Percentiles rank a stretch among this genome's conserved stretches.
phyloP scores from a whole-genome alignment of 2,888 invertebrate species.

The Andricus curvator region DNA sequence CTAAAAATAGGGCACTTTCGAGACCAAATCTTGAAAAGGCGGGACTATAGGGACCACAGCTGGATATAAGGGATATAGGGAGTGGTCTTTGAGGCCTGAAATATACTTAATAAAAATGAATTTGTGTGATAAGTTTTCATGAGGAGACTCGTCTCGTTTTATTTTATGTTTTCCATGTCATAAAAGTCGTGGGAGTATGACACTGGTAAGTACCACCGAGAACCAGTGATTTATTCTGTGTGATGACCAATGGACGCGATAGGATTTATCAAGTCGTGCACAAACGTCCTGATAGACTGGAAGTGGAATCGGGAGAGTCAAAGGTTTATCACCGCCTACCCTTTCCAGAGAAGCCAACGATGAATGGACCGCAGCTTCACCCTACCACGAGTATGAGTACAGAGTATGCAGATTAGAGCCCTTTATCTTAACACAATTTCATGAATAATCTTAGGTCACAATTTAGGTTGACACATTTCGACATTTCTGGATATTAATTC shows the following conservation, averaged over 20 bases:
- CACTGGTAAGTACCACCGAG: slow-evolving; percentile 3
- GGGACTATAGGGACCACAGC: too few species aligned
- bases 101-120: neutral
- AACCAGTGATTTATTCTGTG: slow-evolving; percentile 12
- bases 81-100: too few species aligned
- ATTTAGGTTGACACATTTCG: neutral
- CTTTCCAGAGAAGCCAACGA: slow-evolving; percentile 31
- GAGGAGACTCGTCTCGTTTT: neutral
- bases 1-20: too few species aligned
- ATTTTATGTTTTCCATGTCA: neutral
- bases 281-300: slow-evolving; percentile 51
- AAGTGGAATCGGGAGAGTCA: slow-evolving; percentile 53
- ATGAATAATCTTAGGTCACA: slow-evolving; percentile 1
- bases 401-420: slow-evolving; percentile 1
- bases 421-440: slow-evolving; percentile 1
- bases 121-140: neutral
- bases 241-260: slow-evolving; percentile 40
- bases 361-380: slow-evolving; percentile 51
- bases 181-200: slow-evolving; percentile 25
- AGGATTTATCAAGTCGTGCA: slow-evolving; percentile 60
- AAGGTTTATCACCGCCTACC: slow-evolving; percentile 56
- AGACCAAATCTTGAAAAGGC: too few species aligned
- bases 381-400: neutral
- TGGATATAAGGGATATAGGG: too few species aligned
- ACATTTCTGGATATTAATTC: neutral